Evolutionary conservation across 2,113 vertebrate species (phyloP), one percentile per base, ranked within the genome.

Genomic region (Marmota flaviventris): DNA sequence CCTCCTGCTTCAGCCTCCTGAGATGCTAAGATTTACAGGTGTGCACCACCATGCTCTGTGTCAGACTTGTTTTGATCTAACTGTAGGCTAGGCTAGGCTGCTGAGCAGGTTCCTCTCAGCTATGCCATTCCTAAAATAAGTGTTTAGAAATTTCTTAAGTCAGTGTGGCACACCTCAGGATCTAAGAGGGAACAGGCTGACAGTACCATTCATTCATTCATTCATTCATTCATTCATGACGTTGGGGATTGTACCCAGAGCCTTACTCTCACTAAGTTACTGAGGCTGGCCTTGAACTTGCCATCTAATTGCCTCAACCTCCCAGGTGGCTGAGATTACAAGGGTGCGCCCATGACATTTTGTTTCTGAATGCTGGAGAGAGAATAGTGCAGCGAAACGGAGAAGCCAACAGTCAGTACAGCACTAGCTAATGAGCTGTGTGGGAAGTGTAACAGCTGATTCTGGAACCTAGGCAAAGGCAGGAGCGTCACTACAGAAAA

Each of bases 381-480:
- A 85, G 29, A 61, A 61, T 0, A 2, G 13, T 2, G 27, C 13
- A 16, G 11, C 0, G 13, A 9, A 53, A 16, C 0, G 8, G 37
- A 84, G 76, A 3, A 34, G 10, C 39, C 8, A 51, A 67, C 22
- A n/a, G 5, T 20, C 69, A 56, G 61, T 39, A n/a, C 18, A 16
- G 29, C 7, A 13, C 1, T 2, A 48, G 89, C 29, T 22, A 70
- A n/a, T 56, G 1, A 6, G 77, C 65, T 12, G 24, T 16, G 51
- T 39, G 37, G 58, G n/a, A 29, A 27, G 45, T 3, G 0, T 27
- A 6, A 27, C 0, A 4, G 45, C 1, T 45, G 75, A 51, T 17
- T 83, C 17, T 32, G 67, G 63, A 11, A 24, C 27, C 25, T 27
- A n/a, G 22, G 42, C 20, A 6, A n/a, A 53, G 61, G 29, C 13